Percentiles rank a stretch among this genome's conserved stretches.
Conservation (phyloP, 1,140 invertebrate species). For the Akabosia matsudoensis region DNA sequence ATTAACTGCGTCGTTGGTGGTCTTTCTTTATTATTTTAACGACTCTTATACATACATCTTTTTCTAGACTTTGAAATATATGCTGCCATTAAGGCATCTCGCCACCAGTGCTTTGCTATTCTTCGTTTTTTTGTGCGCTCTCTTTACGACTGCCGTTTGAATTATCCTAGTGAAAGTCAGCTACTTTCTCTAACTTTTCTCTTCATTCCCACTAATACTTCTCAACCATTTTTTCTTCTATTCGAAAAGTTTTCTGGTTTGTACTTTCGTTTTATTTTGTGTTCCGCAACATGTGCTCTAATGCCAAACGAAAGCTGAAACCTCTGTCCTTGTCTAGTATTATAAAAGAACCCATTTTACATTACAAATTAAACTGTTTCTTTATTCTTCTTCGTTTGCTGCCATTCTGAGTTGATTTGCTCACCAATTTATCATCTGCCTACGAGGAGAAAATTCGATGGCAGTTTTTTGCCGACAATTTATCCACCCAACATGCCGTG, state of each 20-base stretch:
- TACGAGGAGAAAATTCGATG: not conserved
- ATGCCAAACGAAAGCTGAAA: too few relatives aligned
- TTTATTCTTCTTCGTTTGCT: not conserved
- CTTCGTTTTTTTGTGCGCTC: not conserved
- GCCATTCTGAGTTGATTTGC: not conserved
- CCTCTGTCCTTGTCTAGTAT: not conserved
- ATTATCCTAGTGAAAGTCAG: not conserved
- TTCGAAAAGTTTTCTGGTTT: not conserved
- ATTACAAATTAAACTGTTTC: not conserved
- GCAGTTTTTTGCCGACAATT: not conserved
- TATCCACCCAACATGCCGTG: not conserved
- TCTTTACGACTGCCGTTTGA: not conserved
- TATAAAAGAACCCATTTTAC: not conserved
- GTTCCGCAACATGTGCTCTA: not conserved
- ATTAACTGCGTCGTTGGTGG: too few relatives aligned
- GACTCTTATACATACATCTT: too few relatives aligned
- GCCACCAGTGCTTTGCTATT: not conserved
- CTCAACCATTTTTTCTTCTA: not conserved
- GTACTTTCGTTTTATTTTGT: not conserved
- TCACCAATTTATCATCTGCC: not conserved
- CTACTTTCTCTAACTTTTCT: not conserved
- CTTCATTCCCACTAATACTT: not conserved
- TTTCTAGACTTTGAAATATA: too few relatives aligned
- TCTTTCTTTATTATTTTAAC: too few relatives aligned
- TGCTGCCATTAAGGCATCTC: not conserved